Evolutionary conservation across 2,797 vertebrate species (phyloP), one percentile per base, ranked within the genome.

Genomic region (Myotis pilosus): DNA sequence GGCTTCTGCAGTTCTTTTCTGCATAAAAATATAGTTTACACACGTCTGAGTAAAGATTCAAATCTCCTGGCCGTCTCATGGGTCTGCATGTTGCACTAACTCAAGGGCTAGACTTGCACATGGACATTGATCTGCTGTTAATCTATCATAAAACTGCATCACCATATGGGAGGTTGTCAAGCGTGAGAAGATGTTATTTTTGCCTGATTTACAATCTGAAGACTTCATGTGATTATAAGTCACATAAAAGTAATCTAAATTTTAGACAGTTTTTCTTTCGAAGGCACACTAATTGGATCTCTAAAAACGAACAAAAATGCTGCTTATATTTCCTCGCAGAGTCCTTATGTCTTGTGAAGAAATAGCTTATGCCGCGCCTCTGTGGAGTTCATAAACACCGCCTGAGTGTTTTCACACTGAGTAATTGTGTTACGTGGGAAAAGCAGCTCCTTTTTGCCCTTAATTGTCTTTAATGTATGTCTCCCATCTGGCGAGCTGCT

Each of bases 391-490:
- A 92, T 94, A 96, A 97, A 97, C 82, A 97, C 41, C 16, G 17
- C 49, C 47, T 82, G 87, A 87, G 89, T 96, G 94, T 96, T 97
- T 97, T 95, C 92, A 96, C 95, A 96, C 95, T 93, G 19, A 80
- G 71, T 84, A 83, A 88, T 93, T 94, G 91, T 95, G 92, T 84
- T 94, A 91, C 88, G 91, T 86, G 76, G 76, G 38, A 69, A 97
- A 97, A 93, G 83, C 79, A 62, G 51, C 83, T 92, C 89, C 79
- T 95, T 95, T 95, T 94, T 86, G 90, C 89, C 92, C 89, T 89
- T 96, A 94, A 96, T 92, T 96, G 95, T 97, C 91, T 97, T 86
- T 85, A 94, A 95, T 93, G 66, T 91, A 93, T 85, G 87, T 92
- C 87, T 89, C 89, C 78, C 96, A 95, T 95, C 96, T 96, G 96